phyloP scores from a whole-genome alignment of 2,797 vertebrate genomes.

The Eremophila alpestris region DNA sequence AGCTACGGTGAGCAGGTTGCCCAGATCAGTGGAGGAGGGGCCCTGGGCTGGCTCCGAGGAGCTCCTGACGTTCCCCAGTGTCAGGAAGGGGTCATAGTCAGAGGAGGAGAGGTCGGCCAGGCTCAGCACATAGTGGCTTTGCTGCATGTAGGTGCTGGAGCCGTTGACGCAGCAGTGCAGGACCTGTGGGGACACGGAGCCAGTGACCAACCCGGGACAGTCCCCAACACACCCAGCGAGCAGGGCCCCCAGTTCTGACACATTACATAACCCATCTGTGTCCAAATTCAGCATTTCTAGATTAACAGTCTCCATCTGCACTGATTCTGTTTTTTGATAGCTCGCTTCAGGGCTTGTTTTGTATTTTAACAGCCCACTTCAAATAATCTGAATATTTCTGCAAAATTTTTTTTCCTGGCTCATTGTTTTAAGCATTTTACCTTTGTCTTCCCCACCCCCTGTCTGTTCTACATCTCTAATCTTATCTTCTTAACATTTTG shows the following conservation, averaged over 20 bases:
- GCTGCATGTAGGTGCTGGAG: conserved; percentile 91
- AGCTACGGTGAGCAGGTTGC: conserved; percentile 93
- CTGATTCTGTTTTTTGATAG: not conserved
- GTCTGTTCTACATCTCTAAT: not conserved
- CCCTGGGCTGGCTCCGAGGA: conserved; percentile 83
- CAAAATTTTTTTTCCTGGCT: not conserved
- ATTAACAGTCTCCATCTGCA: not conserved
- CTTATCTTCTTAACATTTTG: not conserved
- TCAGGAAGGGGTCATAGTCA: conserved; percentile 91
- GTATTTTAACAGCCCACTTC: not conserved
- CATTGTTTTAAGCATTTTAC: not conserved
- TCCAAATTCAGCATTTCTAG: not conserved
- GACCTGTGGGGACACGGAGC: conserved; percentile 75
- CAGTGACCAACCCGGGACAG: not conserved
- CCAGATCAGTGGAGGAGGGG: conserved; percentile 81
- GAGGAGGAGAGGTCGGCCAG: conserved; percentile 88
- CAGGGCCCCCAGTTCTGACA: not conserved
- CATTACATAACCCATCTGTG: fast-evolving
- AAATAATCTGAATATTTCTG: not conserved
- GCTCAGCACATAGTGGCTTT: conserved; percentile 92
- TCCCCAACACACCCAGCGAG: not conserved
- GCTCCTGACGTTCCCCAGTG: conserved; percentile 87
- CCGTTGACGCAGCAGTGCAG: conserved; percentile 94
- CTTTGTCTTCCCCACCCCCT: not conserved
- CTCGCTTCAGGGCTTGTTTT: not conserved